Evolutionary conservation across 2,113 vertebrate genomes (phyloP).

Genomic region (Strigops habroptila): DNA sequence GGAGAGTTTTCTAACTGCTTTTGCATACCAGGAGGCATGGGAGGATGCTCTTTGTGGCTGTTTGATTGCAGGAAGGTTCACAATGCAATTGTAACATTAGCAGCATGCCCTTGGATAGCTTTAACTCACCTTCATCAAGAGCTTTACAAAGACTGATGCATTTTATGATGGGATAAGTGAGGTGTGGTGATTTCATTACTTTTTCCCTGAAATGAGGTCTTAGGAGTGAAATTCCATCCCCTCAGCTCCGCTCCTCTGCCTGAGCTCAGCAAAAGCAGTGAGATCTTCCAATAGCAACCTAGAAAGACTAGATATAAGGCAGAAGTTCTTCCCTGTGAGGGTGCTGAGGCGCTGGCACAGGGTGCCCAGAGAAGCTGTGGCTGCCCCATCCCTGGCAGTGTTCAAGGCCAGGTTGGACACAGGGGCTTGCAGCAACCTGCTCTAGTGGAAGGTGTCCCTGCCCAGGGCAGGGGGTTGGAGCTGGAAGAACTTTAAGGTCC

Average conservation of each 20-base stretch:
- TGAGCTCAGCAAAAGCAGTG: background rate
- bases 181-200: background rate
- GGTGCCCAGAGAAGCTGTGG: background rate
- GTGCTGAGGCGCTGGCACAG: rapidly evolving
- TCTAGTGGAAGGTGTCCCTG: background rate
- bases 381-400: background rate
- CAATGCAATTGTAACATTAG: background rate
- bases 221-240: background rate
- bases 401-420: background rate
- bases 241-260: background rate
- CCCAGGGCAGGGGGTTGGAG: rapidly evolving
- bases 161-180: background rate
- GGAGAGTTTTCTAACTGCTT: background rate
- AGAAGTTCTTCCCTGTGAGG: rapidly evolving
- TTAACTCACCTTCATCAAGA: background rate
- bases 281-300: background rate
- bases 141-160: background rate
- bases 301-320: background rate
- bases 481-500: rapidly evolving
- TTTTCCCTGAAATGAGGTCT: background rate
- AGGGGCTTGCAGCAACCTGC: background rate
- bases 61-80: background rate
- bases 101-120: background rate
- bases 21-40: background rate
- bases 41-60: background rate